A percentile compares a stretch with the other conserved stretches of the same genome.
phyloP scores from a whole-genome alignment of 2,113 vertebrate genomes.

The Aspidoscelis tigris region DNA sequence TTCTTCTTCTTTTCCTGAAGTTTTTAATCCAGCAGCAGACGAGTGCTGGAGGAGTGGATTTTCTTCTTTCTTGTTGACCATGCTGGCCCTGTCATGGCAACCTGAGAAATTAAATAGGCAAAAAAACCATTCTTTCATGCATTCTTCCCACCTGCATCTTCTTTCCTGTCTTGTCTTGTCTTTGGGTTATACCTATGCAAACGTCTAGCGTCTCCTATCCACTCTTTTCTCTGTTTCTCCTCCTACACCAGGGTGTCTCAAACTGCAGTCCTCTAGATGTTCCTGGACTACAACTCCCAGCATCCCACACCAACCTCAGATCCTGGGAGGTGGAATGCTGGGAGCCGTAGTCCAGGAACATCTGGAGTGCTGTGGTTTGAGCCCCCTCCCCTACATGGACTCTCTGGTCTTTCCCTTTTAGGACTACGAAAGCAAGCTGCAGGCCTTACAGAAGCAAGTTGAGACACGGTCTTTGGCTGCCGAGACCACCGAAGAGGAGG shows the following conservation, averaged over 20 bases:
- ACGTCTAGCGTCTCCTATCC: not conserved
- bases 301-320: too few species aligned
- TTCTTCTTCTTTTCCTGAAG: too few species aligned
- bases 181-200: constrained; percentile 19
- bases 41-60: too few species aligned
- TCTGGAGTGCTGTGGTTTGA: too few species aligned
- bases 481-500: constrained; percentile 93
- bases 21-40: too few species aligned
- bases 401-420: constrained; percentile 78
- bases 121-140: not conserved
- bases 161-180: not conserved
- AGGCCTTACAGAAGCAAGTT: constrained; percentile 98
- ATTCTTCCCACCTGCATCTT: constrained; percentile 6
- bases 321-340: too few species aligned
- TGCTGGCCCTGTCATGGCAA: too few species aligned
- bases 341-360: too few species aligned
- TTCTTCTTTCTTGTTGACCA: too few species aligned
- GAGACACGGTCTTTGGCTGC: constrained; percentile 92
- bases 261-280: too few species aligned
- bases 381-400: constrained; percentile 60
- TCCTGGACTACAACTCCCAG: too few species aligned
- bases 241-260: not conserved
- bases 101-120: too few species aligned
- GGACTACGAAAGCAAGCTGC: constrained; percentile 98
- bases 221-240: constrained; percentile 54